Base-by-base conservation (phyloP, 2,888 invertebrate species). In the Chrysolina americana region DNA sequence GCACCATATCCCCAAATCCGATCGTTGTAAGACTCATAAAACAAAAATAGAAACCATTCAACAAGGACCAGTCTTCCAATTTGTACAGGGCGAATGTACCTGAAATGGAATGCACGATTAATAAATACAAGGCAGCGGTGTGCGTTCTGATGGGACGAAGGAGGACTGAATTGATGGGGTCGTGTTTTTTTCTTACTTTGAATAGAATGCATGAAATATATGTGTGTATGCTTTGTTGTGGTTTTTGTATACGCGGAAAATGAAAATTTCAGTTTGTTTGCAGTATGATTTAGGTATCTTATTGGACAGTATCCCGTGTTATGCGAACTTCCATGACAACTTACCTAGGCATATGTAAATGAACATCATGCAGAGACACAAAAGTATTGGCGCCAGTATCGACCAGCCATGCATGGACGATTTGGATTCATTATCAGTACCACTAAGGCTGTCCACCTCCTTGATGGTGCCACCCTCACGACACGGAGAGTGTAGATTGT, bases 1-100 rank as follows among this genome's bases (percentile, higher is more conserved):
- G 95, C 80, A 95, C 91, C 89, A 96, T 92, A 85, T 95, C 95
- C 76, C 96, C 96, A 81, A 96, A 96, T 0, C 97, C 97, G 84
- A 96, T 96, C 17, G 97, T 97, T 84, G 95, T 96, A 85, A 98
- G 91, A 81, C 96, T 95, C 94, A 98, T 97, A 88, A 98, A 98
- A 89, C 97, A 98, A 89, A 98, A 98, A 89, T 96, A 98, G 84
- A 96, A 93, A 78, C 96, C 96, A 86, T 98, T 97, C 81, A 98
- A 89, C 76, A 96, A 92, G 82, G 93, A 92, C 95, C 98, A 96
- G 87, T 95, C 95, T 86, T 98, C 98, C 89, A 98, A 91, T 82
- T 96, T 92, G 86, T 94, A 94, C 78, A 99, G 92, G 68, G 97
- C 92, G 77, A 96, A 91, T 41, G 77, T 77, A 71, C 77, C 76